Evolutionary conservation across 2,113 vertebrate species (phyloP), one percentile per base, ranked within the genome.

Genomic region (Probosciger aterrimus): DNA sequence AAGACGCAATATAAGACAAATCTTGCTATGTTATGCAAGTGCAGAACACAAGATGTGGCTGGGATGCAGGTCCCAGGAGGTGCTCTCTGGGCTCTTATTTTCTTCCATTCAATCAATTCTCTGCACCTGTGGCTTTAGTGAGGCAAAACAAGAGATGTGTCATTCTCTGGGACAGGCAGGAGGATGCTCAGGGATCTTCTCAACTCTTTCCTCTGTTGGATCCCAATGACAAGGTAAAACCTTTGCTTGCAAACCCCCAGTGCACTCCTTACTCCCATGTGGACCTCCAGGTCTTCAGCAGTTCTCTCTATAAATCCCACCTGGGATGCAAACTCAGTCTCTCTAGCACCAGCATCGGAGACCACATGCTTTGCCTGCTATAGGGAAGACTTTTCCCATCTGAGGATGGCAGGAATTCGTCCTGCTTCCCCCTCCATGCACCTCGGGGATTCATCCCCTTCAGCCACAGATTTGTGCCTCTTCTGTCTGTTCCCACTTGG

Each of bases 371-470:
- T 93, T 11, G 3, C 30, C 30, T 46, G 37, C 10, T 69, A 41
- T 59, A 31, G 46, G 65, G 30, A 85, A 82, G 33, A 18, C 33
- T 46, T 76, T 37, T 57, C 37, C n/a, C 70, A 39, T 39, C 59
- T 69, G 25, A 50, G 18, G 27, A n/a, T 52, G 44, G 37, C 49
- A 63, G 3, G 43, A 55, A 86, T 83, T 35, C 1, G 0, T 64
- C 60, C 30, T 2, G 16, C 37, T 4, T 1, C 5, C 49, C 22
- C 31, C 33, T 78, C 67, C 2, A 0, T 19, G 44, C 27, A 43
- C 60, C 55, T 82, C 0, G 1, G 79, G 44, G 62, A 60, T 68
- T 78, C 49, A 65, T 82, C 23, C 89, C 89, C 76, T 93, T 86
- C 75, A 91, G 57, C 62, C 91, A 87, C 67, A 53, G 13, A 24